Conservation (phyloP, 2,113 vertebrate genomes). For the Prinia subflava region DNA sequence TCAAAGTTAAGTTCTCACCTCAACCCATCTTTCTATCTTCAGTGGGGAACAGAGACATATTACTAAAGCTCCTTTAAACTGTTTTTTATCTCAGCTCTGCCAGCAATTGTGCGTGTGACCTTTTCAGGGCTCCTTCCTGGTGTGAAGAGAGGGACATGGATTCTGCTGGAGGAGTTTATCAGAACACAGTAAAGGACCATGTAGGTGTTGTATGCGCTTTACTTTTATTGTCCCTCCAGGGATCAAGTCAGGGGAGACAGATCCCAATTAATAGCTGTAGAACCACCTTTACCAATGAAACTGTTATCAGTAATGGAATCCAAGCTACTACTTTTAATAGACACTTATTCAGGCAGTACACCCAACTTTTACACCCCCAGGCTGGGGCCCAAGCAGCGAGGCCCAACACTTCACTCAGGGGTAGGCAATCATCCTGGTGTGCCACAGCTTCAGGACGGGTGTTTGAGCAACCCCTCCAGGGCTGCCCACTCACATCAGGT, state of each 20-base stretch:
- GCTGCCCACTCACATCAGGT: not conserved
- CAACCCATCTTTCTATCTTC: not conserved
- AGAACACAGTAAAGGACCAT: not conserved
- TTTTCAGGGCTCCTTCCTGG: not conserved
- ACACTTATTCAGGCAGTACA: not conserved
- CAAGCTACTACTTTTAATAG: not conserved
- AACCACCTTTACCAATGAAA: not conserved
- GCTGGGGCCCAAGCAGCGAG: not conserved
- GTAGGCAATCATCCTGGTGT: accelerated
- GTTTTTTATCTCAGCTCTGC: not conserved
- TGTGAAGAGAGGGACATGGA: not conserved
- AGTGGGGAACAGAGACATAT: not conserved
- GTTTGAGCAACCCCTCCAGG: not conserved
- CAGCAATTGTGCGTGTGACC: not conserved
- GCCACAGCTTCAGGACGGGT: not conserved
- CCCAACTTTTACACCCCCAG: not conserved
- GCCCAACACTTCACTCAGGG: not conserved
- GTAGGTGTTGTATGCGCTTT: not conserved
- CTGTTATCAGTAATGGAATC: not conserved
- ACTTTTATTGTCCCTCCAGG: not conserved
- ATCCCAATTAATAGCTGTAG: not conserved
- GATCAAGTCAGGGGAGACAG: not conserved
- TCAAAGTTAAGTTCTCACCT: not conserved
- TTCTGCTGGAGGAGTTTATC: not conserved
- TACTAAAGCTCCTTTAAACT: not conserved